Conservation (phyloP, 2,888 invertebrate species). For the Tenthredo amoena region DNA sequence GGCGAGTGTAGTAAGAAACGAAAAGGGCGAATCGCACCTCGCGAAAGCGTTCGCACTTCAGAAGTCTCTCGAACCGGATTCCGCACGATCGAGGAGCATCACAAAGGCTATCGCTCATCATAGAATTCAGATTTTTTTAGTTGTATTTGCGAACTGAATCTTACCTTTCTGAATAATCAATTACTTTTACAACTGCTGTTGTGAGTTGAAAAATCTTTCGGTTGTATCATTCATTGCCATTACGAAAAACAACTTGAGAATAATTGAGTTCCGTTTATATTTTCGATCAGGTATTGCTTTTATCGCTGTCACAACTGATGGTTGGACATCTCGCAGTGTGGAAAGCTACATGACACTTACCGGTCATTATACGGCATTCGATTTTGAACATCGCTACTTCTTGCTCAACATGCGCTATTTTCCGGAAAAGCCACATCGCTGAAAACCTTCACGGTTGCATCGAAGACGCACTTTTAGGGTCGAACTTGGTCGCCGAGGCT, state of each 20-base stretch:
- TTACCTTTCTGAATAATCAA: not conserved
- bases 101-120: slow-evolving; percentile 38
- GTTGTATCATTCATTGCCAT: not conserved
- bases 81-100: not conserved
- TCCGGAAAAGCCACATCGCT: slow-evolving; percentile 60
- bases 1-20: not conserved
- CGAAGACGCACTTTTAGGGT: slow-evolving; percentile 58
- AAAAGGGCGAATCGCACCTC: not conserved
- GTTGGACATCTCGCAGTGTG: slow-evolving; percentile 62
- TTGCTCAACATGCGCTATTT: slow-evolving; percentile 60
- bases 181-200: not conserved
- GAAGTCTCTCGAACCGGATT: not conserved
- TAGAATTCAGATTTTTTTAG: too few relatives aligned
- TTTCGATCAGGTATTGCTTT: not conserved
- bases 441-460: slow-evolving; percentile 60
- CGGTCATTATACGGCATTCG: slow-evolving; percentile 58
- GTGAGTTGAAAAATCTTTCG: not conserved
- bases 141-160: not conserved
- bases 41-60: not conserved
- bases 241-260: not conserved
- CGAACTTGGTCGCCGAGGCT: slow-evolving; percentile 59
- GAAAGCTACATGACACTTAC: slow-evolving; percentile 63
- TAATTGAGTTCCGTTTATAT: not conserved
- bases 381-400: slow-evolving; percentile 58
- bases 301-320: slow-evolving; percentile 61